Conservation (phyloP, 1,140 invertebrate genomes). For the Lithobius niger region DNA sequence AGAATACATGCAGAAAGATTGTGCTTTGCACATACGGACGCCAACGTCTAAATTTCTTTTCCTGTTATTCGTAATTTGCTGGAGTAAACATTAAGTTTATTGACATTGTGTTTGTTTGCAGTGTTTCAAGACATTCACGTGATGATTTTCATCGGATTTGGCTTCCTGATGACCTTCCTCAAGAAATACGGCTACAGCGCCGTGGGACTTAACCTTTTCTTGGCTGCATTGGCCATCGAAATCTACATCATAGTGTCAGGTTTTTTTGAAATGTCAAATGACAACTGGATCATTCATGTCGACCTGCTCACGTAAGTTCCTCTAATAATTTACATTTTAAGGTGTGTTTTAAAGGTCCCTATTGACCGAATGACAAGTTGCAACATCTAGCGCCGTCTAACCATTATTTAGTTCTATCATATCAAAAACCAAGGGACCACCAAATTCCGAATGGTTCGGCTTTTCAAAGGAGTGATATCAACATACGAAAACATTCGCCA, state of each 20-base stretch:
- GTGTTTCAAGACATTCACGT: constrained; percentile 93
- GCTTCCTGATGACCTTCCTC: constrained; percentile 91
- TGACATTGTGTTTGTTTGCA: constrained; percentile 37
- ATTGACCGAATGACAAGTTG: too few relatives aligned
- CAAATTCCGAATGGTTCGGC: too few relatives aligned
- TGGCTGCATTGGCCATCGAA: not conserved
- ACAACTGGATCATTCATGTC: not conserved
- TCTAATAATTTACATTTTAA: not conserved
- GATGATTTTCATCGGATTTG: constrained; percentile 96
- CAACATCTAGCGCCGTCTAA: too few relatives aligned
- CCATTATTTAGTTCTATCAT: not conserved
- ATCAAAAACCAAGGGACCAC: too few relatives aligned
- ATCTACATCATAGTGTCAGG: not conserved
- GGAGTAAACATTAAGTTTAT: too few relatives aligned
- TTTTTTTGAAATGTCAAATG: not conserved
- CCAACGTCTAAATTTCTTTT: too few relatives aligned
- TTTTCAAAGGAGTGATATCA: too few relatives aligned
- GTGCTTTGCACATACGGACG: too few relatives aligned
- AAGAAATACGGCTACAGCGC: constrained; percentile 79
- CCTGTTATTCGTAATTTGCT: too few relatives aligned
- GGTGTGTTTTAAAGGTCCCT: too few relatives aligned
- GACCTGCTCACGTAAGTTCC: not conserved
- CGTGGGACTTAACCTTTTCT: constrained; percentile 61
- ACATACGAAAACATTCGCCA: too few relatives aligned
- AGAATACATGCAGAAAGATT: too few relatives aligned